phyloP scores from a whole-genome alignment of 2,888 invertebrate species.

The Spilosoma lubricipeda region DNA sequence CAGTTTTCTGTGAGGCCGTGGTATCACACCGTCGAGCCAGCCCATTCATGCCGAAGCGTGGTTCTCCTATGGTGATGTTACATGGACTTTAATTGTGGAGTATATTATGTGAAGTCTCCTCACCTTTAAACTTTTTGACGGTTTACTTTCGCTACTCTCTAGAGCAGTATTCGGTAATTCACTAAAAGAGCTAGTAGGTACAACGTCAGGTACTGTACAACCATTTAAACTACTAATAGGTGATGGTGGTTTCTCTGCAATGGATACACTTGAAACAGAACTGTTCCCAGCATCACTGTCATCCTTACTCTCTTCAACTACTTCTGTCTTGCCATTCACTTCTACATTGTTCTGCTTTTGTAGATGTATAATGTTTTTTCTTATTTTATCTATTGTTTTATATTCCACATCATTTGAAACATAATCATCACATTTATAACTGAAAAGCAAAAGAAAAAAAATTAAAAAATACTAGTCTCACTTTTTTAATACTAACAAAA shows the following conservation, averaged over 20 bases:
- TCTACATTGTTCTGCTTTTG: constrained; percentile 58
- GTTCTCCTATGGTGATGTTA: too few relatives aligned
- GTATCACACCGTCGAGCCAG: too few relatives aligned
- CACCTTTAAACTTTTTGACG: constrained; percentile 70
- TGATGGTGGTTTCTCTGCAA: constrained; percentile 50
- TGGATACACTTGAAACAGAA: constrained; percentile 45
- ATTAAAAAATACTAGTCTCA: too few relatives aligned
- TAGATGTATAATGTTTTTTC: constrained; percentile 79
- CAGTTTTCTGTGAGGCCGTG: too few relatives aligned
- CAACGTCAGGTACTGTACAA: constrained; percentile 45
- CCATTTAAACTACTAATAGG: constrained; percentile 55
- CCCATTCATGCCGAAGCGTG: too few relatives aligned
- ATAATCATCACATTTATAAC: constrained; percentile 93
- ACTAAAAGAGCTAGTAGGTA: constrained; percentile 58
- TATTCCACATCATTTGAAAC: constrained; percentile 89
- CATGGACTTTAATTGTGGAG: too few relatives aligned
- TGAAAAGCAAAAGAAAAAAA: constrained; percentile 68
- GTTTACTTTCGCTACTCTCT: constrained; percentile 67
- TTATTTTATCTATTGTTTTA: constrained; percentile 85
- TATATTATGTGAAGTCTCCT: too few relatives aligned
- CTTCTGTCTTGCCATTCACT: constrained; percentile 55
- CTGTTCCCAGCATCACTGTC: constrained; percentile 57
- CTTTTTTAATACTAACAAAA: too few relatives aligned
- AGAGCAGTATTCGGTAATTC: constrained; percentile 54
- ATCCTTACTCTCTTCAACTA: constrained; percentile 65